Conservation (phyloP, 2,888 invertebrate species). For the Hetaerina titia region DNA sequence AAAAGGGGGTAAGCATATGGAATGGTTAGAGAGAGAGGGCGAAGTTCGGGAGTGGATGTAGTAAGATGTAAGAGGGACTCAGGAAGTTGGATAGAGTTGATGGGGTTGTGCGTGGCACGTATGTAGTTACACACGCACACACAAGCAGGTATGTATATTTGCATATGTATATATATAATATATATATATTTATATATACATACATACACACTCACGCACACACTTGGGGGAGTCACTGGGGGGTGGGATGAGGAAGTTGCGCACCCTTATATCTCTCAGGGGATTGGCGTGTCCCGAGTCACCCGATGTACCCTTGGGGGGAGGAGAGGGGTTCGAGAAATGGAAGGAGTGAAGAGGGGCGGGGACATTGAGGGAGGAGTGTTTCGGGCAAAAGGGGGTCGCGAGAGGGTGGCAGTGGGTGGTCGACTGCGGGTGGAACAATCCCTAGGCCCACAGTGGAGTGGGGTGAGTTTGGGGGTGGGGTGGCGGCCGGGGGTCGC, state of each 20-base stretch:
- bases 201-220: too few species aligned
- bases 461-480: too few species aligned
- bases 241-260: background rate
- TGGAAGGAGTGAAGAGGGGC: background rate
- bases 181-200: too few species aligned
- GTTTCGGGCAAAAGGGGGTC: too few species aligned
- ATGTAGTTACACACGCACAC: background rate
- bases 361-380: too few species aligned
- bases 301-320: background rate
- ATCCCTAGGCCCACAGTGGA: background rate
- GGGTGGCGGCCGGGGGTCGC: background rate
- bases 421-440: background rate
- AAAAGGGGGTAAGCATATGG: background rate
- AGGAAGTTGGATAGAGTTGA: background rate
- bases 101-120: background rate
- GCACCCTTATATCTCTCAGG: constrained; percentile 51
- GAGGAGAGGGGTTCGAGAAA: background rate
- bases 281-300: constrained; percentile 59
- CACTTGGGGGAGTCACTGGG: background rate
- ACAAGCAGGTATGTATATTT: background rate
- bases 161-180: background rate
- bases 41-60: background rate
- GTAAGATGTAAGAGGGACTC: background rate
- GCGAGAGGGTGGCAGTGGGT: background rate
- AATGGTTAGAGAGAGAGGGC: background rate